These are phyloP conservation scores for Sardina pilchardus DNA, from an alignment of 2,113 vertebrate species.

Conservation along the genomic window DNA sequence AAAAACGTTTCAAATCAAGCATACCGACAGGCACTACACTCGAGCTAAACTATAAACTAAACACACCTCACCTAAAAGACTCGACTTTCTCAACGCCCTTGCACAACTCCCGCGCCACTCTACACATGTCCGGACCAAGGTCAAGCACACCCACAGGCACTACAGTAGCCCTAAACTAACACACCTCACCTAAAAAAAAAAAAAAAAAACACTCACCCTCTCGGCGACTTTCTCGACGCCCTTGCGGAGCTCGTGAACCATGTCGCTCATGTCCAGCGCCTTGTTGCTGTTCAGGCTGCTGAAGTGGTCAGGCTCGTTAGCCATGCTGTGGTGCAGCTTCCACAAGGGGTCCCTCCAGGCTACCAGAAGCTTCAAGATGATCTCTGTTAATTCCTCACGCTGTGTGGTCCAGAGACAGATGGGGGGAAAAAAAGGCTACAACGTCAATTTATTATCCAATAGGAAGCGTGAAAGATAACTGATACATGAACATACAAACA, in stretches of 20 bases:
- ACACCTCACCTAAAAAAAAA: neutral
- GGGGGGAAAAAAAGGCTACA: neutral
- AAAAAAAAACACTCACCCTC: constrained; percentile 62
- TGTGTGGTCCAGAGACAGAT: constrained; percentile 33
- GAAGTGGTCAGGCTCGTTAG: constrained; percentile 62
- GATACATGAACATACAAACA: neutral
- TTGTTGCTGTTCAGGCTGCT: constrained; percentile 73
- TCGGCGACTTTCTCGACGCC: constrained; percentile 78
- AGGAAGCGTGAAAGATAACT: too few species aligned
- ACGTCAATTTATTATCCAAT: too few species aligned
- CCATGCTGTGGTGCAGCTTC: constrained; percentile 74
- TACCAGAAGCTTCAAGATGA: constrained; percentile 77
- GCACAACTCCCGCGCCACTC: too few species aligned
- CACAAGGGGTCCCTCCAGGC: constrained; percentile 79
- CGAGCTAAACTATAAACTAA: too few species aligned
- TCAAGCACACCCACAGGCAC: too few species aligned
- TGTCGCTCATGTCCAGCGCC: constrained; percentile 77
- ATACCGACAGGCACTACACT: too few species aligned
- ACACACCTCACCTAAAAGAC: neutral
- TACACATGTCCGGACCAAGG: too few species aligned
- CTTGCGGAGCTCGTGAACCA: constrained; percentile 76
- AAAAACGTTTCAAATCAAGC: too few species aligned
- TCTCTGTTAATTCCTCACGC: constrained; percentile 74
- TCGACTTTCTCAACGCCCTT: constrained; percentile 78
- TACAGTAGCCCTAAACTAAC: too few species aligned